Evolutionary conservation across 2,113 vertebrate species (phyloP).

Genomic region (Peromyscus californicus): DNA sequence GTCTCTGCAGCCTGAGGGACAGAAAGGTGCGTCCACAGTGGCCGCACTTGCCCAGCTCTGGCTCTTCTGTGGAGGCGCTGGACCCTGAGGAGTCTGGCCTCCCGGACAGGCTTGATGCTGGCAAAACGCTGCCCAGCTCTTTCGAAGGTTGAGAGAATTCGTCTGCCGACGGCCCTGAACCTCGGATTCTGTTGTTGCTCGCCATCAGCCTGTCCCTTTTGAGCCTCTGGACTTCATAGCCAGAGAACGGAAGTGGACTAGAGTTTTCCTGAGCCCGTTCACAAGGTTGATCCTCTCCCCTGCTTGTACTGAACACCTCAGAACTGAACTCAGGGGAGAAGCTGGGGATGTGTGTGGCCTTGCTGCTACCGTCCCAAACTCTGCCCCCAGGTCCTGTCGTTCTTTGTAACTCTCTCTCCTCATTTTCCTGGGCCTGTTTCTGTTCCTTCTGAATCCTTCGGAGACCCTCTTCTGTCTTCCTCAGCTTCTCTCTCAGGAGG

Average conservation of each 20-base stretch:
- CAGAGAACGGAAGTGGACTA: slow-evolving; percentile 53
- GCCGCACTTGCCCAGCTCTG: slow-evolving; percentile 85
- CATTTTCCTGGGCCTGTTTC: slow-evolving; percentile 72
- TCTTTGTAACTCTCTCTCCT: slow-evolving; percentile 61
- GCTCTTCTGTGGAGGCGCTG: neutral
- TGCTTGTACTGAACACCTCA: slow-evolving; percentile 11
- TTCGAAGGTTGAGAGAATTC: neutral
- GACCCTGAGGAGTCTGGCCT: slow-evolving; percentile 36
- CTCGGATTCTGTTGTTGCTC: slow-evolving; percentile 81
- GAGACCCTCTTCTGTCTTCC: slow-evolving; percentile 86
- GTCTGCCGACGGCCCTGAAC: neutral
- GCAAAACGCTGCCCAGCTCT: slow-evolving; percentile 32
- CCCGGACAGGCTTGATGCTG: neutral
- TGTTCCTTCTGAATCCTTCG: slow-evolving; percentile 87
- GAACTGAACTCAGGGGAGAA: slow-evolving; percentile 10
- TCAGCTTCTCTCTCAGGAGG: slow-evolving; percentile 90
- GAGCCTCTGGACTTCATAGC: slow-evolving; percentile 74
- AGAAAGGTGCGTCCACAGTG: slow-evolving; percentile 90
- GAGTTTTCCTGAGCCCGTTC: slow-evolving; percentile 53
- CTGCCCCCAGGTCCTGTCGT: neutral
- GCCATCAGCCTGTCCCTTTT: slow-evolving; percentile 79
- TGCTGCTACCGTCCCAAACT: neutral
- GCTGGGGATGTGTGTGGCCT: neutral
- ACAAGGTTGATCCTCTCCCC: neutral
- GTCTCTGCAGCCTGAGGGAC: slow-evolving; percentile 89